Conservation (phyloP, 2,113 vertebrate species). For the Podocnemis expansa region DNA sequence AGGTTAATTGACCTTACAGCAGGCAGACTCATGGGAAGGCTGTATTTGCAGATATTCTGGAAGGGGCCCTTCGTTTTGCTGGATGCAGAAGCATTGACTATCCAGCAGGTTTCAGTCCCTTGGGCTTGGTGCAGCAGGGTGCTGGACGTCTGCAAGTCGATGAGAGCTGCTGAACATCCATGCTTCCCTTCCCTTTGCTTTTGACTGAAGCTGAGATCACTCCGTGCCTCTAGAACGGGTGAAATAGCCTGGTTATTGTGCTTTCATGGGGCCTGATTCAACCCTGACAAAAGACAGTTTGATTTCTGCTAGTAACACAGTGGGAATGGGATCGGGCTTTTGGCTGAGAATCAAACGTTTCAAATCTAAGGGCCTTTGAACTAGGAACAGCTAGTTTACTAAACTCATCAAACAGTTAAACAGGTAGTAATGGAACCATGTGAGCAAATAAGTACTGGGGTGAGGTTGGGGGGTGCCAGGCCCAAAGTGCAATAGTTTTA, state of each 20-base stretch:
- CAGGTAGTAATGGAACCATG: background rate
- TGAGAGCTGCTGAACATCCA: rapidly evolving
- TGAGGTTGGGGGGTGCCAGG: background rate
- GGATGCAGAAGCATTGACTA: constrained; percentile 51
- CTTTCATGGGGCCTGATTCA: background rate
- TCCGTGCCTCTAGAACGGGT: rapidly evolving
- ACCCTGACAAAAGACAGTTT: background rate
- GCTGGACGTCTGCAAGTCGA: background rate
- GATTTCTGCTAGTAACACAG: background rate
- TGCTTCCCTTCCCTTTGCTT: rapidly evolving
- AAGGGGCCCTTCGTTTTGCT: background rate
- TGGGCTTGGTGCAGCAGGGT: background rate
- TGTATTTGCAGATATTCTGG: background rate
- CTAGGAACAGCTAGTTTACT: background rate
- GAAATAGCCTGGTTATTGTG: background rate
- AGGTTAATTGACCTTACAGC: background rate
- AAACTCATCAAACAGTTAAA: background rate
- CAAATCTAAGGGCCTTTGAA: background rate
- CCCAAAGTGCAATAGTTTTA: background rate
- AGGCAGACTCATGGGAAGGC: rapidly evolving
- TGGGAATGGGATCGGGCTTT: background rate
- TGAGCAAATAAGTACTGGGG: background rate
- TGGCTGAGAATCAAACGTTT: background rate
- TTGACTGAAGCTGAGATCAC: background rate
- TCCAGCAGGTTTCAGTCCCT: background rate